phyloP scores from a whole-genome alignment of 92 coral and sea anemone species.

The Parazoanthus darwini region DNA sequence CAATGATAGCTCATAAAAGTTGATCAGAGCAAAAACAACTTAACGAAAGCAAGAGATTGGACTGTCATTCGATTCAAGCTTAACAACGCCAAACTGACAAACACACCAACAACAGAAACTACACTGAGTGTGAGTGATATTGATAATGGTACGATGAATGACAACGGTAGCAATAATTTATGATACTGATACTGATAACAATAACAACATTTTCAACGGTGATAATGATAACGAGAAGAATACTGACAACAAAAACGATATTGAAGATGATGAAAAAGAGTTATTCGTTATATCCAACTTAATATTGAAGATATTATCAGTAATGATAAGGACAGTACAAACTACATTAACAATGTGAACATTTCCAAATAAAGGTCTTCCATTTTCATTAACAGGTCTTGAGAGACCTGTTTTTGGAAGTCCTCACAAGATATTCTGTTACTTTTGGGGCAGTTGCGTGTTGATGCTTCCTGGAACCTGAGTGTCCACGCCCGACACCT shows the following conservation, averaged over 20 bases:
- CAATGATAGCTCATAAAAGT: too few species aligned
- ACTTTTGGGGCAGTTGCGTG: slow-evolving; percentile 88
- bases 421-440: not conserved
- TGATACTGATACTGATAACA: not conserved
- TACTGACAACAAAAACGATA: too few species aligned
- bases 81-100: not conserved
- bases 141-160: not conserved
- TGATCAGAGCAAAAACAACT: too few species aligned
- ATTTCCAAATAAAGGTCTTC: not conserved
- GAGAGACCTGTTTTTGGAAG: not conserved
- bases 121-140: not conserved
- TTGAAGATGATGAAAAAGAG: too few species aligned
- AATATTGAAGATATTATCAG: too few species aligned
- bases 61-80: not conserved
- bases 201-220: too few species aligned
- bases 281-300: too few species aligned
- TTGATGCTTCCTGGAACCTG: slow-evolving; percentile 73
- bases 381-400: too few species aligned
- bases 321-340: not conserved
- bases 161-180: not conserved
- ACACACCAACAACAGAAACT: not conserved
- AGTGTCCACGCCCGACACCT: slow-evolving; percentile 88
- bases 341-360: not conserved
- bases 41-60: not conserved
- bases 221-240: not conserved